Base-by-base conservation (phyloP, 1,140 invertebrate species). In the Portunus trituberculatus region DNA sequence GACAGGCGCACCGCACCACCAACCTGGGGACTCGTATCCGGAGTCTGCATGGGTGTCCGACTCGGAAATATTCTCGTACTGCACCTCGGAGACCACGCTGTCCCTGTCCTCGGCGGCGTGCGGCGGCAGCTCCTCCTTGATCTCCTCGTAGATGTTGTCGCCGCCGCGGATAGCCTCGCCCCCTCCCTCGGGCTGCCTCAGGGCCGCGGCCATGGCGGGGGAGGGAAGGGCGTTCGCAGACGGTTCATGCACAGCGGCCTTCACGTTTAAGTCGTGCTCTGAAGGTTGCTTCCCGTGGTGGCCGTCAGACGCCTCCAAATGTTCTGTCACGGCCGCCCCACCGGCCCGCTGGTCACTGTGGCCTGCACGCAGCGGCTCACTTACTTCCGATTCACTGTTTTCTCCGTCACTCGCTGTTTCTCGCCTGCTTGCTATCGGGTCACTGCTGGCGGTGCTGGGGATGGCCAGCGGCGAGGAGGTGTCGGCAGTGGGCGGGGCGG, bases 1-100 rank as follows among this genome's bases (percentile, higher is more conserved):
- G 52, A 59, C 8, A 82, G 31, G 6, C 20, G 39, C 31, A 20
- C n/a, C 6, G 29, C 52, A 32, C 52, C 45, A 82, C 82, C 67
- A 25, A 95, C 94, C 94, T 95, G 94, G 94, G 10, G 89, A 92
- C 45, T 95, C 94, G 82, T 95, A 95, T 86, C 94, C 94, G 4
- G 94, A 95, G 90, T 95, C 94, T 12, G 14, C 82, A 29, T 91
- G 94, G 8, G 89, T 91, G 82, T 95, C 94, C 14, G 90, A 59
- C 6, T 95, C 94, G 3, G 52, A 91, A 10, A 92, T 28, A 8
- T 84, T 86, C 48, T 92, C 94, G 29, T 95, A 91, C 76, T 92
- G 90, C n/a, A 87, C 89, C 6, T 46, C 93, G 20, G 59, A 94
- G 14, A 46, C 90, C 4, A 92, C 52, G 45, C 94, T 95, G 8